Evolutionary conservation across 2,888 invertebrate genomes (phyloP).

Genomic region (Elysia crispata): DNA sequence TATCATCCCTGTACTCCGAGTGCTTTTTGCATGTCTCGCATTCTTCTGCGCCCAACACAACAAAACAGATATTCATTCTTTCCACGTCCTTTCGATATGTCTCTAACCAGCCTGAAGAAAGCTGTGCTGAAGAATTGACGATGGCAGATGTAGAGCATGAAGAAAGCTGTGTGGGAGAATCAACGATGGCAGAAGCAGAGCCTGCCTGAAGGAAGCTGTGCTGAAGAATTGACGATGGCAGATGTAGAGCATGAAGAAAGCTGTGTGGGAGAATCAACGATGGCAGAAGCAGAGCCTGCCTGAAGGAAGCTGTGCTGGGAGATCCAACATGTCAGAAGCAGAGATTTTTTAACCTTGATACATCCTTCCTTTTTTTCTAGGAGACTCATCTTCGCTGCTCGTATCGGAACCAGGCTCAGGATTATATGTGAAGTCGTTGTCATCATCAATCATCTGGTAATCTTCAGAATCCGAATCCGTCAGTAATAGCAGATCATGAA

Average conservation of each 20-base stretch:
- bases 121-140: background rate
- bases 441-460: background rate
- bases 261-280: no score
- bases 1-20: background rate
- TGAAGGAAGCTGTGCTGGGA: no score
- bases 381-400: constrained; percentile 17
- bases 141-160: background rate
- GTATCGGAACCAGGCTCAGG: constrained; percentile 5
- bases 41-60: background rate
- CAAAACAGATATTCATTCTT: background rate
- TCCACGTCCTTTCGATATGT: constrained; percentile 6
- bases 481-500: constrained; percentile 12
- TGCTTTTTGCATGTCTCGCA: background rate
- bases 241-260: no score
- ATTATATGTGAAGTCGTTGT: background rate
- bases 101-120: background rate
- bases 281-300: no score
- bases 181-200: background rate
- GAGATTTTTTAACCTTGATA: background rate
- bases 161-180: background rate
- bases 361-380: constrained; percentile 14
- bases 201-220: no score
- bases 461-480: background rate
- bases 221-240: no score
- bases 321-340: no score